These are phyloP conservation scores for Crossaster papposus DNA, from an alignment of 53 echinoderm and acorn worm species.

Conservation along the genomic window DNA sequence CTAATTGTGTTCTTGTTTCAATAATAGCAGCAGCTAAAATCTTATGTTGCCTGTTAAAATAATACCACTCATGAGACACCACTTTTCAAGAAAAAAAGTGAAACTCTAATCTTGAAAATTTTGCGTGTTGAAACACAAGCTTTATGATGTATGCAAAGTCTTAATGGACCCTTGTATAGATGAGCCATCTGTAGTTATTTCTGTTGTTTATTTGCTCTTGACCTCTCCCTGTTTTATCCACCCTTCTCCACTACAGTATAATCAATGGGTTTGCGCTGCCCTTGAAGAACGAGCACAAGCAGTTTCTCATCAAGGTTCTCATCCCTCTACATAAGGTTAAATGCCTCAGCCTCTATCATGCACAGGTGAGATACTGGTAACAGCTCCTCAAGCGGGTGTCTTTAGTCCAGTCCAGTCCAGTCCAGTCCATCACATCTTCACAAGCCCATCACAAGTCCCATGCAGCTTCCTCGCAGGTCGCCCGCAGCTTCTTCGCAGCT, in stretches of 20 bases:
- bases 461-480: no score
- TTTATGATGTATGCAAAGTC: no score
- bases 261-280: slow-evolving; percentile 99
- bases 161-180: no score
- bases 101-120: no score
- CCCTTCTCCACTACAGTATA: slow-evolving; percentile 72
- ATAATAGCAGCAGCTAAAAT: no score
- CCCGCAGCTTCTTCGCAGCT: no score
- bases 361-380: slow-evolving; percentile 93
- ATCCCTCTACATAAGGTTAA: slow-evolving; percentile 99
- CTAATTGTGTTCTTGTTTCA: not conserved
- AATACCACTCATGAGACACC: no score
- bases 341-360: slow-evolving; percentile 97
- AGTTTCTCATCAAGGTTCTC: slow-evolving; percentile 99
- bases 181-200: no score
- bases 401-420: not conserved
- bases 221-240: not conserved
- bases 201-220: slow-evolving; percentile 24
- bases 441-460: no score
- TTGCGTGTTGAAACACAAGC: no score
- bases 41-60: no score
- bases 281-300: slow-evolving; percentile 97
- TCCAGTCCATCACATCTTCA: not conserved
- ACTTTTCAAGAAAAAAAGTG: no score
- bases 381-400: not conserved